Evolutionary conservation across 2,113 vertebrate species (phyloP).

Genomic region (Protobothrops flavoviridis): DNA sequence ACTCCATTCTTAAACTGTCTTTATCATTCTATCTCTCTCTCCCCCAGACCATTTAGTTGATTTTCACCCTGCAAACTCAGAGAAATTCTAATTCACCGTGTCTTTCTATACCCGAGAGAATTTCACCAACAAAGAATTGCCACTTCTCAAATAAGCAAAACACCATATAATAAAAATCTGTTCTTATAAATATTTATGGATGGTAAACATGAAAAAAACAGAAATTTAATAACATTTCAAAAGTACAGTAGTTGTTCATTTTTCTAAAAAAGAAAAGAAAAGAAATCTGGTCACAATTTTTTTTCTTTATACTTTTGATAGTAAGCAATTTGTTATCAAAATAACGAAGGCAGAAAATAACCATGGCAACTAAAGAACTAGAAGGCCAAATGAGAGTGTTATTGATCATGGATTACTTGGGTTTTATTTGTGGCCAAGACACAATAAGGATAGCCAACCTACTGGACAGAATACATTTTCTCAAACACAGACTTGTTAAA

Average conservation of each 20-base stretch:
- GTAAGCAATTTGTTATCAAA: not conserved
- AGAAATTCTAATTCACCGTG: not conserved
- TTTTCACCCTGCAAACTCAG: not conserved
- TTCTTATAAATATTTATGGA: slow-evolving; percentile 16
- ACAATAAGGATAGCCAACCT: not conserved
- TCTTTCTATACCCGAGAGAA: not conserved
- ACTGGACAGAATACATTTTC: not conserved
- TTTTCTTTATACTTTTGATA: not conserved
- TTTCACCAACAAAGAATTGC: not conserved
- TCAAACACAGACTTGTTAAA: not conserved
- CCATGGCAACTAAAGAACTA: not conserved
- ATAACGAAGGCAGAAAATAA: no score
- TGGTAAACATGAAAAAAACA: not conserved
- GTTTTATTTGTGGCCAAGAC: not conserved
- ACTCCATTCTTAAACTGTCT: not conserved
- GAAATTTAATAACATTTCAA: not conserved
- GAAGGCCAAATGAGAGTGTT: not conserved
- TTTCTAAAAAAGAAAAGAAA: not conserved
- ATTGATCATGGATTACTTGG: not conserved
- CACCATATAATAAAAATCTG: slow-evolving; percentile 13
- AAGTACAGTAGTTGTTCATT: slow-evolving; percentile 11
- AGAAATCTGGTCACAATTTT: not conserved
- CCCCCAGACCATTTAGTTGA: not conserved
- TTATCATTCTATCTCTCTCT: not conserved
- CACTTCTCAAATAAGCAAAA: slow-evolving; percentile 16